Evolutionary conservation across 2,888 invertebrate genomes (phyloP).

Genomic region (Petrophora chlorosata): DNA sequence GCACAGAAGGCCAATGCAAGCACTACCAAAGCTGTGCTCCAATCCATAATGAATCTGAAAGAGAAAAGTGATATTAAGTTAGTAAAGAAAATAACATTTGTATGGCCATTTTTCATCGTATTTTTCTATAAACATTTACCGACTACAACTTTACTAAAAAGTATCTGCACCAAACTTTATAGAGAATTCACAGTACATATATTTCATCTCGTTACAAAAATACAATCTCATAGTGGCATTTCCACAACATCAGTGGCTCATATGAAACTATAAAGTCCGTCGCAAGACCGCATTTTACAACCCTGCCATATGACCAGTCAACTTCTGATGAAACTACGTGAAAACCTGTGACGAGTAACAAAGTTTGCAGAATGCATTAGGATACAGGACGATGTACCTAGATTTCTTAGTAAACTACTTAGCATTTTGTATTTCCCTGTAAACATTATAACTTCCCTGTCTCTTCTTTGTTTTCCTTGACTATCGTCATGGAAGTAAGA

Average conservation of each 20-base stretch:
- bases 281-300: constrained; percentile 19
- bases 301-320: constrained; percentile 10
- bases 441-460: too few species aligned
- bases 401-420: too few species aligned
- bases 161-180: neutral
- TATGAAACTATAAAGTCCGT: constrained; percentile 22
- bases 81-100: too few species aligned
- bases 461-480: too few species aligned
- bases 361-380: constrained; percentile 2
- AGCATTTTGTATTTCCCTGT: too few species aligned
- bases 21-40: constrained; percentile 62
- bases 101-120: too few species aligned
- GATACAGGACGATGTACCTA: too few species aligned
- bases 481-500: too few species aligned
- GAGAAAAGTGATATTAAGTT: too few species aligned
- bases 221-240: constrained; percentile 4
- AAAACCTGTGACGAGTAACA: constrained; percentile 13
- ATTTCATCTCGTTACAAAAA: constrained; percentile 15
- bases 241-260: constrained; percentile 15
- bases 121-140: too few species aligned
- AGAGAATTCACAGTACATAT: constrained; percentile 15
- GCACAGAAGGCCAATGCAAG: constrained; percentile 63
- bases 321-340: constrained; percentile 8
- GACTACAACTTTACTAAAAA: neutral
- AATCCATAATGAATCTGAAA: constrained; percentile 75